These are phyloP conservation scores for Syngnathus typhle DNA, from an alignment of 2,113 vertebrate genomes.

Conservation along the genomic window DNA sequence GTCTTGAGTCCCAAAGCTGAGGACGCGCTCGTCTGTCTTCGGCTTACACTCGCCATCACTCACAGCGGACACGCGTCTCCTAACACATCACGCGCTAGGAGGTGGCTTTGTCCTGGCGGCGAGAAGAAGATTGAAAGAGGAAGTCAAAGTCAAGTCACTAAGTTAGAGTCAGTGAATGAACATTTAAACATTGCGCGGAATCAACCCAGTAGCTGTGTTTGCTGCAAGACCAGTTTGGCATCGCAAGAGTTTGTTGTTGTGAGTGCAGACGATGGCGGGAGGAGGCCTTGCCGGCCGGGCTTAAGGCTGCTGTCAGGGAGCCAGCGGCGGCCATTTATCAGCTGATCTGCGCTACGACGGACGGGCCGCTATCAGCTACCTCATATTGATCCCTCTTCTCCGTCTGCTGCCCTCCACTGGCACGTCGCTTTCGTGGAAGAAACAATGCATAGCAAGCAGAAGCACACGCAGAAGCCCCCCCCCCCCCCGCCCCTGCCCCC, in stretches of 20 bases:
- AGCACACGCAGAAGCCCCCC: constrained; percentile 14
- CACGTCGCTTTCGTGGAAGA: constrained; percentile 96
- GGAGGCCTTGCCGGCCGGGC: constrained; percentile 68
- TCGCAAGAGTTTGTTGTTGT: not conserved
- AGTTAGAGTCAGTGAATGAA: not conserved
- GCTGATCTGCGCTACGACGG: constrained; percentile 92
- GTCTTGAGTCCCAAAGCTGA: constrained; percentile 43
- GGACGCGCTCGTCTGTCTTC: constrained; percentile 21
- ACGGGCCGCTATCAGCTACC: constrained; percentile 98
- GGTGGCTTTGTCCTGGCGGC: not conserved
- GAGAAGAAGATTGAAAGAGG: not conserved
- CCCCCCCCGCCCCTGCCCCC: constrained; percentile 53
- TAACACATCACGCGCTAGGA: not conserved
- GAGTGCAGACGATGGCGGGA: constrained; percentile 22
- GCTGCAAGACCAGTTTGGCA: too few relatives aligned
- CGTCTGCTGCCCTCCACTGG: constrained; percentile 84
- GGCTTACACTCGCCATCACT: constrained; percentile 36
- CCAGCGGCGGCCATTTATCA: constrained; percentile 94
- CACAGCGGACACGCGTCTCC: constrained; percentile 16
- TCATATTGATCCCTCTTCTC: constrained; percentile 99
- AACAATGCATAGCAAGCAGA: constrained; percentile 92
- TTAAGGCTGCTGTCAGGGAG: constrained; percentile 85
- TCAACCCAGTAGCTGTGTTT: not conserved
- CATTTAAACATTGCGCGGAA: not conserved
- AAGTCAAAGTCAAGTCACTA: constrained; percentile 8